Evolutionary conservation across 2,888 invertebrate genomes (phyloP).

Genomic region (Drosophila merina): DNA sequence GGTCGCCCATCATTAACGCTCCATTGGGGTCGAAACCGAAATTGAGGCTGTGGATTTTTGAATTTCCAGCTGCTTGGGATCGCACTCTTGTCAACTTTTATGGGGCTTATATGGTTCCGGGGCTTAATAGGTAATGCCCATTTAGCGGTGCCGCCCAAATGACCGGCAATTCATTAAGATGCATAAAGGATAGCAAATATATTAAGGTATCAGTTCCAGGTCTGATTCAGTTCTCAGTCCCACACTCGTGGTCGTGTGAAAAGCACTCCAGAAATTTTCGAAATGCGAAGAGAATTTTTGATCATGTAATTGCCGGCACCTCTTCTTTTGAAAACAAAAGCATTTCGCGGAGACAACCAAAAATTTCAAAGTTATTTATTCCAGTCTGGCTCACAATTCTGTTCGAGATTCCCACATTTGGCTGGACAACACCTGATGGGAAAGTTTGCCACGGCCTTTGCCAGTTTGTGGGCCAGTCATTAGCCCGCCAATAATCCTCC

Average conservation of each 20-base stretch:
- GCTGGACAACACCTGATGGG: slow-evolving; percentile 26
- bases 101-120: slow-evolving; percentile 42
- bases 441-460: slow-evolving; percentile 1
- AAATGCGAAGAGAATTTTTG: slow-evolving; percentile 65
- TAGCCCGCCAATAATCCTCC: slow-evolving; percentile 30
- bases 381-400: slow-evolving; percentile 21
- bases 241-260: slow-evolving; percentile 78
- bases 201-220: slow-evolving; percentile 17
- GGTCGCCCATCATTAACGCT: slow-evolving; percentile 62
- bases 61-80: slow-evolving; percentile 65
- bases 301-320: slow-evolving; percentile 56
- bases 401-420: slow-evolving; percentile 28
- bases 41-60: slow-evolving; percentile 4
- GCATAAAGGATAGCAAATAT: slow-evolving; percentile 36
- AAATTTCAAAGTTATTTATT: slow-evolving; percentile 18
- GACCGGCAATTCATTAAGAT: slow-evolving; percentile 65
- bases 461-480: slow-evolving; percentile 16
- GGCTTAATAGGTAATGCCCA: slow-evolving; percentile 56
- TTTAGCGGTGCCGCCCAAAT: slow-evolving; percentile 56
- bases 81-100: slow-evolving; percentile 59
- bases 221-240: slow-evolving; percentile 65
- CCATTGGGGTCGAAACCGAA: slow-evolving; percentile 22
- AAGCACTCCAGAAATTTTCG: slow-evolving; percentile 70
- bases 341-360: slow-evolving; percentile 3
- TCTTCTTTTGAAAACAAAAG: slow-evolving; percentile 13